phyloP scores from a whole-genome alignment of 1,140 invertebrate genomes.

The Carcinoscorpius rotundicauda region DNA sequence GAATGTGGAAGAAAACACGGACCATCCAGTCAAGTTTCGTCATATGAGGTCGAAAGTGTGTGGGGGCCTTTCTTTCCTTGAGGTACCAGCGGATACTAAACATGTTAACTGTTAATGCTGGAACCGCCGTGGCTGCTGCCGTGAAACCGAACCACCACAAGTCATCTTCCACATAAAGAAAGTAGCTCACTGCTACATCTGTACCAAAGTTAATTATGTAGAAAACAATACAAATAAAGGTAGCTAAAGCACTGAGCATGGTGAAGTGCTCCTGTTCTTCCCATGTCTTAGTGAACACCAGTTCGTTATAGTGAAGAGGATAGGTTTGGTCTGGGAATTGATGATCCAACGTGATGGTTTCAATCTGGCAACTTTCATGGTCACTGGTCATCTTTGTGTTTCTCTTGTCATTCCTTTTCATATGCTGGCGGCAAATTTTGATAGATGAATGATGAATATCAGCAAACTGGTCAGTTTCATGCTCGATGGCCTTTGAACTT shows the following conservation, averaged over 20 bases:
- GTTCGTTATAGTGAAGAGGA: constrained; percentile 8
- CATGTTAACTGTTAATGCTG: constrained; percentile 22
- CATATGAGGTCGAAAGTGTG: neutral
- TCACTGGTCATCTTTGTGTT: too few species aligned
- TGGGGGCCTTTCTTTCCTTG: constrained; percentile 14
- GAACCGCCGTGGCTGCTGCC: constrained; percentile 18
- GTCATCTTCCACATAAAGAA: constrained; percentile 21
- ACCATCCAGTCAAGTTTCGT: constrained; percentile 10
- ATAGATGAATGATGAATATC: too few species aligned
- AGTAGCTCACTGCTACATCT: constrained; percentile 20
- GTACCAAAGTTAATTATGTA: constrained; percentile 19
- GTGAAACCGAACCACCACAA: constrained; percentile 20
- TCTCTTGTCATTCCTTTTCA: too few species aligned
- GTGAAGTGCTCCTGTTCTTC: neutral
- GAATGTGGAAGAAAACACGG: constrained; percentile 22
- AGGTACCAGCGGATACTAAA: constrained; percentile 25
- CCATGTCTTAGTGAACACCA: neutral
- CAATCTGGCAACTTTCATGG: too few species aligned
- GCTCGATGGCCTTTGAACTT: too few species aligned
- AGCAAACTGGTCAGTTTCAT: too few species aligned
- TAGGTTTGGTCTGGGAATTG: too few species aligned
- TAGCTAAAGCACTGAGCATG: neutral
- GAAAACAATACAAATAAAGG: constrained; percentile 17
- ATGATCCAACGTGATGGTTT: too few species aligned
- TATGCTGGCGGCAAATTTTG: too few species aligned